Evolutionary conservation across 2,113 vertebrate genomes (phyloP).

Genomic region (Isichthys henryi): DNA sequence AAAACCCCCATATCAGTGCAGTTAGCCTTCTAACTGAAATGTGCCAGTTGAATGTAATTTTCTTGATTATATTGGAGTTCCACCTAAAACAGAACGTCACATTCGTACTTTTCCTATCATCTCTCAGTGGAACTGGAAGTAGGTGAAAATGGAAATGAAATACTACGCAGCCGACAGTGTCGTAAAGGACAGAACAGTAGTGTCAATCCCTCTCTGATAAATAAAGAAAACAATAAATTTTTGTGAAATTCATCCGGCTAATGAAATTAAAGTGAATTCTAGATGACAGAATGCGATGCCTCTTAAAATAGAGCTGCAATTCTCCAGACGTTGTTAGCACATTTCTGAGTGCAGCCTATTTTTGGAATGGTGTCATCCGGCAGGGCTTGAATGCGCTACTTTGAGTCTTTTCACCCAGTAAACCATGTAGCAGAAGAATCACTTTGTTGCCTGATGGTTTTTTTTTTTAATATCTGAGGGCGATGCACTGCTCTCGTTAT

Average conservation of each 20-base stretch:
- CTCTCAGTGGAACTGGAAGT: neutral
- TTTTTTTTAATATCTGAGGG: neutral
- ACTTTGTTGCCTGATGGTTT: constrained; percentile 11
- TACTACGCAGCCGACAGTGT: neutral
- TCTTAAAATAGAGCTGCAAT: constrained; percentile 34
- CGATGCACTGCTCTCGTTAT: neutral
- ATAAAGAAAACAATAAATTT: neutral
- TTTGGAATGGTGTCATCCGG: constrained; percentile 37
- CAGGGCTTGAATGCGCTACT: constrained; percentile 8
- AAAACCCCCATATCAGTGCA: neutral
- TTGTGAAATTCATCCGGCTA: neutral
- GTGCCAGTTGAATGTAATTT: neutral
- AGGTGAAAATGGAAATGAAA: neutral
- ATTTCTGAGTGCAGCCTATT: constrained; percentile 33
- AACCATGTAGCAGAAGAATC: constrained; percentile 29
- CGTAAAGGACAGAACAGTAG: neutral
- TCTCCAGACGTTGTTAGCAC: constrained; percentile 35
- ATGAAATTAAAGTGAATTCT: neutral
- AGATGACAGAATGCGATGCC: constrained; percentile 26
- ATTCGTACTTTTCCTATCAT: neutral
- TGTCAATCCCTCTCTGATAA: neutral
- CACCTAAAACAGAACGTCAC: neutral
- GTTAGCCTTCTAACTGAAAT: neutral
- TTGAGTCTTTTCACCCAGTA: constrained; percentile 30
- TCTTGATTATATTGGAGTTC: neutral